Evolutionary conservation across 2,797 vertebrate species (phyloP), one percentile per base, ranked within the genome.

Genomic region (Sparus aurata): DNA sequence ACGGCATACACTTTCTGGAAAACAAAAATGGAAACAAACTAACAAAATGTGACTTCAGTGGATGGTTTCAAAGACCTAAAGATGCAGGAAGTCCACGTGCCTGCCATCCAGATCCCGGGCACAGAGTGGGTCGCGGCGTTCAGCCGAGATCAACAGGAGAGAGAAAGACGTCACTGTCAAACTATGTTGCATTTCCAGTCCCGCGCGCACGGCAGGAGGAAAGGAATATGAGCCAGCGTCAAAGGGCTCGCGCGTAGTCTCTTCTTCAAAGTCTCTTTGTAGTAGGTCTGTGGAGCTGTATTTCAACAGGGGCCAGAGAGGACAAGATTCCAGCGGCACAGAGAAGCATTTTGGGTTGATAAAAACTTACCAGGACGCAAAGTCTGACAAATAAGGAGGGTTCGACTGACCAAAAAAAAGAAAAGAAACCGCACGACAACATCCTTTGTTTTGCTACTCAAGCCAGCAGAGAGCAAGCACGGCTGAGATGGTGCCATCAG

Each of bases 391-490:
- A 46, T 62, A 34, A 16, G 67, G 64, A 55, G 62, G 69, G 64
- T 73, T 80, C 9, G 60, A 77, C 71, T 46, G 66, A 79, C 69
- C 20, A 17, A 27, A 27, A 16, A 1, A 4, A 15, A 11, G 3
- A 45, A 22, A 27, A 13, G 0, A 27, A 25, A 18, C 34, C 25
- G 20, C 57, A 10, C 1, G 9, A 22, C 62, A 43, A 85, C 53
- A 71, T 86, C 85, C 80, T 34, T 34, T 34, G 68, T 77, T 91
- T 93, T 94, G 94, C 94, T 94, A 93, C 93, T 94, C 92, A 91
- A 93, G 92, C 94, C 94, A 95, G 94, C 94, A 93, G 94, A 94
- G 94, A 89, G 92, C 93, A 91, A 93, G 87, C 87, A 74, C 49
- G 81, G 82, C 69, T 63, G 78, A 84, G 72, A 73, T 17, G 73